These are phyloP conservation scores for Yponomeuta cagnagella DNA, from an alignment of 2,888 invertebrate genomes.

Conservation along the genomic window DNA sequence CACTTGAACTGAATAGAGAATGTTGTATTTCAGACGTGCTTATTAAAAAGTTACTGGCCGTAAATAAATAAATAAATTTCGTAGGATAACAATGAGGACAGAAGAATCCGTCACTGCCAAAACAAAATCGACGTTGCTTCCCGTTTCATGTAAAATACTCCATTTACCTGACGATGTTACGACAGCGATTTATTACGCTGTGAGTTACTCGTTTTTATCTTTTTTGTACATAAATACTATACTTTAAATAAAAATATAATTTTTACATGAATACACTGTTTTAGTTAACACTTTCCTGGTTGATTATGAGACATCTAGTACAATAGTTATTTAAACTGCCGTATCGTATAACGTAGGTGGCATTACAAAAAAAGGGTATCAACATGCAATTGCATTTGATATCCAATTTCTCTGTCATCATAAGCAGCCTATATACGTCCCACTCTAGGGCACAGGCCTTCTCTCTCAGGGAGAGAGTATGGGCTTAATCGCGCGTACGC, in stretches of 20 bases:
- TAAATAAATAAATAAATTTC: neutral
- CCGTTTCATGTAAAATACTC: neutral
- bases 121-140: neutral
- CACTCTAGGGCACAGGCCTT: too few species aligned
- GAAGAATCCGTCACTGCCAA: neutral
- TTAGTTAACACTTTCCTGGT: neutral
- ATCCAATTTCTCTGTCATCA: too few species aligned
- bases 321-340: too few species aligned
- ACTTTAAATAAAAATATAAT: slow-evolving; percentile 1
- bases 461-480: too few species aligned
- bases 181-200: slow-evolving; percentile 2
- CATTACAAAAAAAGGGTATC: too few species aligned
- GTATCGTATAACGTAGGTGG: too few species aligned
- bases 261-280: neutral
- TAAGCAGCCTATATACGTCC: too few species aligned
- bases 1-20: too few species aligned
- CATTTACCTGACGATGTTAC: slow-evolving; percentile 3
- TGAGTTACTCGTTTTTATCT: neutral
- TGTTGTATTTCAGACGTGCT: neutral
- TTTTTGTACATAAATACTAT: slow-evolving; percentile 5
- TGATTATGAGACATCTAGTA: too few species aligned
- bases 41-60: neutral
- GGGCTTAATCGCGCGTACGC: too few species aligned
- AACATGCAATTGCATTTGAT: too few species aligned
- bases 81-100: neutral